phyloP scores from a whole-genome alignment of 1,140 invertebrate species.

The Brachionus paranguensis region DNA sequence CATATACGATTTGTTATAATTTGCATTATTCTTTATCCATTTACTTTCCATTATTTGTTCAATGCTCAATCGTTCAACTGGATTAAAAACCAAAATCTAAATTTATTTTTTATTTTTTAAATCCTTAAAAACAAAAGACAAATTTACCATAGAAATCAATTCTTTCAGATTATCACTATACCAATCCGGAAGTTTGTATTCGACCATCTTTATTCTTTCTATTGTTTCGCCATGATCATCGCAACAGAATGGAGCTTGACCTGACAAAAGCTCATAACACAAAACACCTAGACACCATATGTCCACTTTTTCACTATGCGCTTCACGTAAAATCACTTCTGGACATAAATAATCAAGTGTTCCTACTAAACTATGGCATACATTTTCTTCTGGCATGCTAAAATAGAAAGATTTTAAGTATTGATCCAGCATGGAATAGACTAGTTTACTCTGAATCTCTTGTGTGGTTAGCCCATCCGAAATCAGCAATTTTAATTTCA shows the following conservation, averaged over 20 bases:
- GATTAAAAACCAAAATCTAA: slow-evolving; percentile 11
- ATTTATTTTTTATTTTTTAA: neutral
- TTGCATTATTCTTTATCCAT: neutral
- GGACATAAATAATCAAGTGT: slow-evolving; percentile 58
- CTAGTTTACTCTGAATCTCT: neutral
- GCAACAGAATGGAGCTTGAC: slow-evolving; percentile 73
- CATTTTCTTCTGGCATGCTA: neutral
- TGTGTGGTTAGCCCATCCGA: neutral
- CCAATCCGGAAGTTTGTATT: neutral
- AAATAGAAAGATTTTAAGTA: neutral
- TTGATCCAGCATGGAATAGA: neutral
- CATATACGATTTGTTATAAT: neutral
- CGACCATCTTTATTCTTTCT: neutral
- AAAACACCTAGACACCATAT: slow-evolving; percentile 82
- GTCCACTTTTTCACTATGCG: slow-evolving; percentile 94
- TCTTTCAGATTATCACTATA: neutral
- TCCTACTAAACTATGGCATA: slow-evolving; percentile 80
- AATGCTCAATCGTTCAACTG: neutral
- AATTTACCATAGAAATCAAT: neutral
- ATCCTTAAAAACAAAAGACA: neutral
- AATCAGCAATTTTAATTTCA: slow-evolving; percentile 26
- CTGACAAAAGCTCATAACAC: slow-evolving; percentile 99
- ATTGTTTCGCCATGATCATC: neutral
- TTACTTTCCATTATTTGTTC: neutral
- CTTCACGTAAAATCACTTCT: slow-evolving; percentile 80